Evolutionary conservation across 2,797 vertebrate species (phyloP), one percentile per base, ranked within the genome.

Genomic region (Microcaecilia unicolor): DNA sequence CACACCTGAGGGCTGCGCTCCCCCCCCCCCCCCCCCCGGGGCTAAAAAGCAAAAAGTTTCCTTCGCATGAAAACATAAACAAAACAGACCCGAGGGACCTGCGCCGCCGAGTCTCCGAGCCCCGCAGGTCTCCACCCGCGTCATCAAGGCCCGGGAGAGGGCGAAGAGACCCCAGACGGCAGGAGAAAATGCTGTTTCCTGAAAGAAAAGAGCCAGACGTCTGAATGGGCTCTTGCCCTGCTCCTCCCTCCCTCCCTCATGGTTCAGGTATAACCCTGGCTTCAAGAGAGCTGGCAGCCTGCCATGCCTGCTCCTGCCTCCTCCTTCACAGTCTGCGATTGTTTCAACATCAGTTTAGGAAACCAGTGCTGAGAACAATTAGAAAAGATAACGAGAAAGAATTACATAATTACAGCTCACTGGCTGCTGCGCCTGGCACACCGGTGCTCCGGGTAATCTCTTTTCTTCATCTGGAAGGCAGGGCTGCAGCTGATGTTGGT

Each of bases 381-480:
- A 83, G 69, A 71, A n/a, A 78, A 65, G 74, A 82, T 82, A 84
- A 84, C 59, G 25, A 81, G 74, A 70, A 81, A 48, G 74, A 84
- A 83, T 84, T 80, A 75, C 72, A 80, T 81, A 83, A 84, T 84
- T 80, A 81, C 67, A 74, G 68, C 62, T 57, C 51, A 37, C 69
- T 25, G 34, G 25, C 72, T 70, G 53, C 67, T 68, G 62, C 72
- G 63, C 26, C 31, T 22, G 24, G 25, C n/a, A 41, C 22, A 22
- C 37, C n/a, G n/a, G n/a, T n/a, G n/a, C n/a, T n/a, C n/a, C n/a
- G n/a, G n/a, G n/a, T n/a, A n/a, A n/a, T n/a, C n/a, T n/a, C n/a
- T n/a, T n/a, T n/a, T n/a, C n/a, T n/a, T n/a, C n/a, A n/a, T n/a
- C n/a, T n/a, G n/a, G n/a, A n/a, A n/a, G n/a, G n/a, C n/a, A n/a